Conservation (phyloP, 2,113 vertebrate genomes). For the Podarcis muralis region DNA sequence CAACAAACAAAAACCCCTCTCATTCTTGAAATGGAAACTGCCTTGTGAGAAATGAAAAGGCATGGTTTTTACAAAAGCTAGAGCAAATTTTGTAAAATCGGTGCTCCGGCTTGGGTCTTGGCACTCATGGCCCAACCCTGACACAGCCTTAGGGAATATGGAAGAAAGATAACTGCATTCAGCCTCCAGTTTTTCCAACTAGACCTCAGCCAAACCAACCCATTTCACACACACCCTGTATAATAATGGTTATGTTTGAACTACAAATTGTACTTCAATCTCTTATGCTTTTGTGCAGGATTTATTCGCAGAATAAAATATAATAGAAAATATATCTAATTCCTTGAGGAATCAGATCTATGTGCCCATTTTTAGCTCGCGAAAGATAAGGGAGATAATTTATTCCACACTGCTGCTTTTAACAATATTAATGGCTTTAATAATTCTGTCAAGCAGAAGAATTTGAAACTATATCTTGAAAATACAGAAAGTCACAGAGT, state of each 20-base stretch:
- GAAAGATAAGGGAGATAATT: background rate
- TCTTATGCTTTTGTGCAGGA: background rate
- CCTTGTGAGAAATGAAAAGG: background rate
- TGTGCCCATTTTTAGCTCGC: background rate
- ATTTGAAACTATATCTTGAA: conserved; percentile 1
- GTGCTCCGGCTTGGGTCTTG: background rate
- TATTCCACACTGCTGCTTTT: conserved; percentile 8
- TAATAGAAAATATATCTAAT: background rate
- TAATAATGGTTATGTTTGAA: background rate
- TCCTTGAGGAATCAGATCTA: background rate
- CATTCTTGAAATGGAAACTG: background rate
- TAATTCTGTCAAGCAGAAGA: conserved; percentile 1
- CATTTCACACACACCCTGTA: background rate
- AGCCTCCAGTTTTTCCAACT: background rate
- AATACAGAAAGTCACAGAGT: background rate
- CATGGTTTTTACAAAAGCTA: background rate
- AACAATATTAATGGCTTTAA: conserved; percentile 11
- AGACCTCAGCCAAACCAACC: background rate
- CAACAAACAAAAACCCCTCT: background rate
- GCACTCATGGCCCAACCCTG: background rate
- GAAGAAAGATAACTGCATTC: background rate
- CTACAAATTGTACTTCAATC: background rate
- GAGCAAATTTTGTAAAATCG: background rate
- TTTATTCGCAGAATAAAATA: conserved; percentile 16
- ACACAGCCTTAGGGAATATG: background rate